phyloP scores from a whole-genome alignment of 2,797 vertebrate genomes.

The Acomys russatus region DNA sequence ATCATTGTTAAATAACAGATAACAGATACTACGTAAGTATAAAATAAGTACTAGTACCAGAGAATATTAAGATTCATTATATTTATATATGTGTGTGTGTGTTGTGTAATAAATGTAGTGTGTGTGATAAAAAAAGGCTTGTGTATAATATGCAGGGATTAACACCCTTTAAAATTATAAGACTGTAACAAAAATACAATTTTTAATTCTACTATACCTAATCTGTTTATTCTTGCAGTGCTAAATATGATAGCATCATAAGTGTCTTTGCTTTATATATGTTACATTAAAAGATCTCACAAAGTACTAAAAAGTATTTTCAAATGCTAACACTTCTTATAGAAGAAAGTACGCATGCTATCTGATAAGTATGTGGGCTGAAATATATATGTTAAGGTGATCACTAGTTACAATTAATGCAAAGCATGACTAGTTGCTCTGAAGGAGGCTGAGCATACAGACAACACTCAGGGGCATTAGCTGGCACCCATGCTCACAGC shows the following conservation, averaged over 20 bases:
- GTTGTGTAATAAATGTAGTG: too few relatives aligned
- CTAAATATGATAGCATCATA: background rate
- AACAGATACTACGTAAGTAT: background rate
- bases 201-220: background rate
- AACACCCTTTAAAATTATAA: background rate
- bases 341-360: background rate
- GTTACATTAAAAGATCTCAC: background rate
- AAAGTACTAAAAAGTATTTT: background rate
- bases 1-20: background rate
- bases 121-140: background rate
- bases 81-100: background rate
- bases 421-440: background rate
- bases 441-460: background rate
- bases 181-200: background rate
- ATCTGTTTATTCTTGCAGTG: conserved; percentile 27
- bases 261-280: background rate
- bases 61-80: background rate
- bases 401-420: background rate
- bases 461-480: background rate
- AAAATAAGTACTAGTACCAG: background rate
- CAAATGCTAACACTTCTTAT: background rate
- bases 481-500: background rate
- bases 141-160: background rate
- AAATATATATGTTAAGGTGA: background rate
- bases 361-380: background rate